These are phyloP conservation scores for Brachyhypopomus occidentalis DNA, from an alignment of 2,113 vertebrate genomes.

Conservation along the genomic window DNA sequence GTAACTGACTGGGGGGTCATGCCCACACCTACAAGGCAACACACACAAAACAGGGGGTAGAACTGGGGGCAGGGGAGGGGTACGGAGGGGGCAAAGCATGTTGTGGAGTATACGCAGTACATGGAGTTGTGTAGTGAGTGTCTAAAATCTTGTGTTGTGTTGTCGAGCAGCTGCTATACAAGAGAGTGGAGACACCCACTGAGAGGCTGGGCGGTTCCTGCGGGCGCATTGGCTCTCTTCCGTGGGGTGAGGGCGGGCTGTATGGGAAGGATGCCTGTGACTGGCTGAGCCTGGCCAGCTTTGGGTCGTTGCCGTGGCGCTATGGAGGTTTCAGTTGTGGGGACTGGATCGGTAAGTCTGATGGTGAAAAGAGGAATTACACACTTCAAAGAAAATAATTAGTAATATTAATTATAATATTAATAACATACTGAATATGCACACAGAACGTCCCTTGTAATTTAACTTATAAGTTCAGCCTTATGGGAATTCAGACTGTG, in stretches of 20 bases:
- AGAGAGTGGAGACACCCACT: constrained; percentile 58
- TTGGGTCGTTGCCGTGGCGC: constrained; percentile 95
- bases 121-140: too few species aligned
- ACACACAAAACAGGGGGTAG: background rate
- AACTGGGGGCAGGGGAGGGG: too few species aligned
- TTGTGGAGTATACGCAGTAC: too few species aligned
- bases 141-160: too few species aligned
- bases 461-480: background rate
- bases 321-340: constrained; percentile 94
- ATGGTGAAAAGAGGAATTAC: background rate
- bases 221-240: constrained; percentile 82
- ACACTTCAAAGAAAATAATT: background rate
- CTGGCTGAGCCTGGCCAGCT: constrained; percentile 90
- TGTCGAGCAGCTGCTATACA: too few species aligned
- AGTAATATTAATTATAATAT: too few species aligned
- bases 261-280: constrained; percentile 92
- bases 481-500: background rate
- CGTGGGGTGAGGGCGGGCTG: constrained; percentile 92
- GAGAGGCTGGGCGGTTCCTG: constrained; percentile 72
- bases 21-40: constrained; percentile 51
- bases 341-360: constrained; percentile 92
- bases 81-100: too few species aligned
- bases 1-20: constrained; percentile 52
- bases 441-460: background rate
- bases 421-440: background rate